These are phyloP conservation scores for Trinorchestia longiramus DNA, from an alignment of 1,140 invertebrate species.

Conservation along the genomic window DNA sequence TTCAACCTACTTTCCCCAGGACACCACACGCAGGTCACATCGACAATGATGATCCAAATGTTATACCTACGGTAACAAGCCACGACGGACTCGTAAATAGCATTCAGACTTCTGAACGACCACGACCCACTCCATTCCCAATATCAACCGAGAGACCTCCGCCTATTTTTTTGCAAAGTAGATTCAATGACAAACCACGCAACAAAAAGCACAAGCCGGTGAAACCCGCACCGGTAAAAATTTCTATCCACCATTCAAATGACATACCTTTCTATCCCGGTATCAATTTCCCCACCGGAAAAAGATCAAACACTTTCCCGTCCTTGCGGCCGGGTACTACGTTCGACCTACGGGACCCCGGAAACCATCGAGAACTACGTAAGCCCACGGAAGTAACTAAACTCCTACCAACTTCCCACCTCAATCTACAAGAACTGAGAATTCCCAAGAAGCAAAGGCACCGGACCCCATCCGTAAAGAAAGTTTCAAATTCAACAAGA, in stretches of 20 bases:
- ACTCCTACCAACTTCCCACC: background rate
- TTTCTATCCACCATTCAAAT: slow-evolving; percentile 18
- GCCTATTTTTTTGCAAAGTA: background rate
- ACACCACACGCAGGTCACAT: background rate
- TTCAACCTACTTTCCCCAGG: background rate
- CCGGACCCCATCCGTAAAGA: background rate
- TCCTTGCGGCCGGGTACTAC: background rate
- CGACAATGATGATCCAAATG: slow-evolving; percentile 27
- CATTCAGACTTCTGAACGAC: background rate
- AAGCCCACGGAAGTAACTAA: background rate
- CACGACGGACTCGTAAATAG: background rate
- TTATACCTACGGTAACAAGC: background rate
- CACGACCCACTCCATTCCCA: slow-evolving; percentile 29
- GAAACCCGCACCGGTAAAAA: slow-evolving; percentile 35
- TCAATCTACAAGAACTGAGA: background rate
- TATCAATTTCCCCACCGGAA: background rate
- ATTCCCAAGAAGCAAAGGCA: background rate
- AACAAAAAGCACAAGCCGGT: slow-evolving; percentile 25
- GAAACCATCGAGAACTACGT: background rate
- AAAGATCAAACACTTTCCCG: background rate
- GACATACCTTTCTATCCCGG: slow-evolving; percentile 25
- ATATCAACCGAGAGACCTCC: background rate
- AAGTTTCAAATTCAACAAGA: background rate
- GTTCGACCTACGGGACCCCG: background rate
- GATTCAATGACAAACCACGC: background rate